phyloP scores from a whole-genome alignment of 2,888 invertebrate species.

The Choristoneura rosaceana region DNA sequence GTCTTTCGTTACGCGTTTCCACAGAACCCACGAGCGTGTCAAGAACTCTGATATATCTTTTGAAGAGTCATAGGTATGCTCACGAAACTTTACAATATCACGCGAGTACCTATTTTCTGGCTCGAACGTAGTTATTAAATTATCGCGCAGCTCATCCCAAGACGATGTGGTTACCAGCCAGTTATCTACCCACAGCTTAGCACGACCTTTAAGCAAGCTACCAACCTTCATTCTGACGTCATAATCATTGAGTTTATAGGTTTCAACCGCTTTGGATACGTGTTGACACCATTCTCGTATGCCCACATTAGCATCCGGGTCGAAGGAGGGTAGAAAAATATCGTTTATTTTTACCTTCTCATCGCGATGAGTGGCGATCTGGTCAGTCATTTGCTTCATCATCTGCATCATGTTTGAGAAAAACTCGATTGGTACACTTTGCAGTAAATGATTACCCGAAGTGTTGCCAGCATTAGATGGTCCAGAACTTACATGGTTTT shows the following conservation, averaged over 20 bases:
- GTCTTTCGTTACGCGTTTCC: no score
- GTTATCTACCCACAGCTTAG: conserved; percentile 10
- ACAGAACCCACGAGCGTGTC: no score
- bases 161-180: not conserved
- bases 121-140: conserved; percentile 44
- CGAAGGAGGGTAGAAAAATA: conserved; percentile 2
- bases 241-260: conserved; percentile 4
- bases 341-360: not conserved
- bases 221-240: conserved; percentile 8
- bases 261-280: not conserved
- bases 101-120: conserved; percentile 53
- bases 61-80: no score
- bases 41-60: no score
- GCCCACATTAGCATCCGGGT: not conserved
- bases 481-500: no score
- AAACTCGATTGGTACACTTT: no score
- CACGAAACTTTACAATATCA: conserved; percentile 34
- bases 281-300: no score
- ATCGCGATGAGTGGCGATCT: no score
- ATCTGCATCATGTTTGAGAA: not conserved
- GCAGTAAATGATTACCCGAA: no score
- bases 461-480: no score
- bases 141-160: conserved; percentile 22
- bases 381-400: no score
- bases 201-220: conserved; percentile 8